A percentile compares a stretch with the other conserved stretches of the same genome.
phyloP scores from a whole-genome alignment of 2,113 vertebrate genomes.

The Chaetodon auriga region DNA sequence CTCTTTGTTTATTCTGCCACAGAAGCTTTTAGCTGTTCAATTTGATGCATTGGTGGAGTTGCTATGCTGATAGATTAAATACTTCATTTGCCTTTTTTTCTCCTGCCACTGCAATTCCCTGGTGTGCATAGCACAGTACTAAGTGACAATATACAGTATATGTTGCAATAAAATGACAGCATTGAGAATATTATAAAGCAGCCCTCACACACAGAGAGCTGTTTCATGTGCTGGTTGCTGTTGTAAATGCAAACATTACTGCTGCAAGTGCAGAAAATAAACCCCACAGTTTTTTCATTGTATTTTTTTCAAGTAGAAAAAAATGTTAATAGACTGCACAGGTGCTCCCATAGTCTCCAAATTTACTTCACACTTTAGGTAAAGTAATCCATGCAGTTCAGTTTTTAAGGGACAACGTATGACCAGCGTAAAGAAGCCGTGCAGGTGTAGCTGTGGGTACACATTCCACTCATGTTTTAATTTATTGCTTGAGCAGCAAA shows the following conservation, averaged over 20 bases:
- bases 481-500: conserved; percentile 32
- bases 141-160: conserved; percentile 17
- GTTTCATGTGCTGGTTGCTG: conserved; percentile 1
- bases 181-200: conserved; percentile 20
- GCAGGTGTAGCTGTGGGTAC: conserved; percentile 18
- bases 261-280: neutral
- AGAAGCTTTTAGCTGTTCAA: conserved; percentile 33
- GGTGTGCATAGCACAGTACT: conserved; percentile 4
- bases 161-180: conserved; percentile 9
- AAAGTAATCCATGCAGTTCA: neutral
- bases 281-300: neutral
- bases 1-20: conserved; percentile 15
- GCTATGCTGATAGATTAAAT: conserved; percentile 36
- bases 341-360: neutral
- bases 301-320: neutral
- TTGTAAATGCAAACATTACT: conserved; percentile 8
- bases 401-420: neutral
- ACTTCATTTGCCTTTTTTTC: conserved; percentile 17
- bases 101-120: neutral
- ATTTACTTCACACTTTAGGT: neutral
- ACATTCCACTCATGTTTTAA: conserved; percentile 31
- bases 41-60: conserved; percentile 37
- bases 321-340: neutral
- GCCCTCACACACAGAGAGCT: conserved; percentile 6
- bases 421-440: neutral